Conservation (phyloP, 2,797 vertebrate species). For the Tenualosa ilisha region DNA sequence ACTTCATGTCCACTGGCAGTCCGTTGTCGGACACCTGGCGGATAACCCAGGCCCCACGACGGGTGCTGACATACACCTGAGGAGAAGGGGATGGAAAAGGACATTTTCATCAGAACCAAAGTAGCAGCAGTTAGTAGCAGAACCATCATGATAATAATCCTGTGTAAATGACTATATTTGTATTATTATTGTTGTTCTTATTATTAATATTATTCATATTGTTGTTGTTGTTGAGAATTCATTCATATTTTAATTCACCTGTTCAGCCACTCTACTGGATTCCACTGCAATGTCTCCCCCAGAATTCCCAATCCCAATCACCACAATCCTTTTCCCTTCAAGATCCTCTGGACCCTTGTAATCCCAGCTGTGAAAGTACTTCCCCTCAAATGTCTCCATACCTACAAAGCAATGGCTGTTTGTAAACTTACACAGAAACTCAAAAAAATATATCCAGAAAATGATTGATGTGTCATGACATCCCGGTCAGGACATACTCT, state of each 20-base stretch:
- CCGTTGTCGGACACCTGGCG: conserved; percentile 71
- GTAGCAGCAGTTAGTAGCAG: not conserved
- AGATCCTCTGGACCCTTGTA: conserved; percentile 79
- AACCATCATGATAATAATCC: not conserved
- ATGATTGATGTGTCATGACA: not conserved
- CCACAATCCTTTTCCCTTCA: conserved; percentile 80
- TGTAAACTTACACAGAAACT: too few species aligned
- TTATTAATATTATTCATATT: too few species aligned
- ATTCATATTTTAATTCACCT: conserved; percentile 64
- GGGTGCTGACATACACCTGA: conserved; percentile 76
- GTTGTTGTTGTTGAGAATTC: conserved; percentile 61
- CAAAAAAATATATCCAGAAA: not conserved
- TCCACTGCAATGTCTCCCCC: conserved; percentile 86
- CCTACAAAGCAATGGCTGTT: conserved; percentile 63
- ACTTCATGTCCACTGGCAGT: conserved; percentile 69
- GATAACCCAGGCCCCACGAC: conserved; percentile 72
- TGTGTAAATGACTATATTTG: not conserved
- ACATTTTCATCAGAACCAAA: not conserved
- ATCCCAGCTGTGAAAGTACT: conserved; percentile 80
- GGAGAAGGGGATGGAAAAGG: not conserved
- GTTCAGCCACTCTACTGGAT: conserved; percentile 77
- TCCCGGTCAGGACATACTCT: not conserved
- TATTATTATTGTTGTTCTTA: too few species aligned
- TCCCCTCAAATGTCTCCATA: conserved; percentile 77
- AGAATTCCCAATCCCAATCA: conserved; percentile 86